A percentile compares a stretch with the other conserved stretches of the same genome.
Evolutionary conservation across 2,888 invertebrate species (phyloP).

Genomic region (Phortica okadai): DNA sequence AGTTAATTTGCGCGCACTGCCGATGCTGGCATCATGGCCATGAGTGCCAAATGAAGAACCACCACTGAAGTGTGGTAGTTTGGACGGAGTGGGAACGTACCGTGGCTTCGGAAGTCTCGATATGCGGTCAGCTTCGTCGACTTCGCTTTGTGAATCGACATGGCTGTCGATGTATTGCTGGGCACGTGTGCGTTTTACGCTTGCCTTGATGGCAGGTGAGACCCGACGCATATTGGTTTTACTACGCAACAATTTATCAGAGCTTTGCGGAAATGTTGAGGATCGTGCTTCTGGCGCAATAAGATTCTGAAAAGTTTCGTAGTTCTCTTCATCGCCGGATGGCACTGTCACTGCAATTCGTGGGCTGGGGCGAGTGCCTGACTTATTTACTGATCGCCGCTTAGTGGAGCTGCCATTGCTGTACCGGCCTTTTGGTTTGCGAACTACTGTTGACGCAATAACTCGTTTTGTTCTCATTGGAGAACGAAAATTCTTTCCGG

Average conservation of each 20-base stretch:
- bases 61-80: conserved; percentile 36
- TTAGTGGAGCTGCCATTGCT: conserved; percentile 49
- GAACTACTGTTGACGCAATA: conserved; percentile 64
- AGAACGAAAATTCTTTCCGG: conserved; percentile 54
- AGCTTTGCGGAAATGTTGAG: conserved; percentile 39
- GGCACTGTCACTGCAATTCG: conserved; percentile 39
- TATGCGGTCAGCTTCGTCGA: conserved; percentile 49
- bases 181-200: conserved; percentile 38
- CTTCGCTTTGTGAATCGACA: background rate
- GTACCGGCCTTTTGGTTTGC: conserved; percentile 62
- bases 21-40: background rate
- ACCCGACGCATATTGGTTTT: background rate
- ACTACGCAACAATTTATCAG: background rate
- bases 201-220: conserved; percentile 26
- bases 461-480: conserved; percentile 63
- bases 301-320: conserved; percentile 60
- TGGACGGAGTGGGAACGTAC: conserved; percentile 50
- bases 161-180: conserved; percentile 23
- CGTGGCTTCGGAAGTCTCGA: conserved; percentile 48
- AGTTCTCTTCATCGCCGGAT: conserved; percentile 51
- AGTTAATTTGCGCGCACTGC: conserved; percentile 61
- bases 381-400: conserved; percentile 49
- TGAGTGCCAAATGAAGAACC: conserved; percentile 1
- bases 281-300: conserved; percentile 63
- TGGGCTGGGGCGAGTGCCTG: conserved; percentile 32